Percentiles rank a stretch among this genome's conserved stretches.
Conservation (phyloP, 2,888 invertebrate species). For the Sympetrum striolatum region DNA sequence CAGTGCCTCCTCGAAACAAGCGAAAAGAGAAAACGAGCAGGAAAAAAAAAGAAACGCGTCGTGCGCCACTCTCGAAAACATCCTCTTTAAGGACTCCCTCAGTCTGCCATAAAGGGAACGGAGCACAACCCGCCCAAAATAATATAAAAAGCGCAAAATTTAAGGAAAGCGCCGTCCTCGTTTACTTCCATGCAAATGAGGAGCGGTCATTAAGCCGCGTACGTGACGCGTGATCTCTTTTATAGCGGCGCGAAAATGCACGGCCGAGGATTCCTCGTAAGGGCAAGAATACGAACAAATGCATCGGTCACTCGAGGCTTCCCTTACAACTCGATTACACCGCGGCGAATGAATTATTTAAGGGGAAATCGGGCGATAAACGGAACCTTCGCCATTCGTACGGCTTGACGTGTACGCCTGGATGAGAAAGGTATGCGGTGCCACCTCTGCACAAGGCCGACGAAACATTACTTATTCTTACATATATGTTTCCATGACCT, state of each 20-base stretch:
- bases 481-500: too few species aligned
- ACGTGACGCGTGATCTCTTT: constrained; percentile 5
- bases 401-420: neutral
- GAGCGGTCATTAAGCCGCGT: constrained; percentile 20
- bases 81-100: constrained; percentile 9
- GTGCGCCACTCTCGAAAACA: neutral
- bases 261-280: neutral
- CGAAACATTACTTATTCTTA: too few species aligned
- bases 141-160: neutral
- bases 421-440: neutral
- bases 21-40: neutral
- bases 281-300: neutral
- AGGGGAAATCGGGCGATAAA: neutral
- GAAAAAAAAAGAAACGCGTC: neutral
- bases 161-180: neutral
- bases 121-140: neutral
- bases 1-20: constrained; percentile 16
- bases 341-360: neutral
- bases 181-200: constrained; percentile 29
- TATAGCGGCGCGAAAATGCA: neutral
- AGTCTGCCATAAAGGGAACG: neutral
- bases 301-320: too few species aligned
- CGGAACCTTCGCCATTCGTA: neutral
- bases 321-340: too few species aligned
- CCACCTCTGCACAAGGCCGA: too few species aligned